Base-by-base conservation (phyloP, 1,140 invertebrate genomes). In the Trypoxylus dichotomus region DNA sequence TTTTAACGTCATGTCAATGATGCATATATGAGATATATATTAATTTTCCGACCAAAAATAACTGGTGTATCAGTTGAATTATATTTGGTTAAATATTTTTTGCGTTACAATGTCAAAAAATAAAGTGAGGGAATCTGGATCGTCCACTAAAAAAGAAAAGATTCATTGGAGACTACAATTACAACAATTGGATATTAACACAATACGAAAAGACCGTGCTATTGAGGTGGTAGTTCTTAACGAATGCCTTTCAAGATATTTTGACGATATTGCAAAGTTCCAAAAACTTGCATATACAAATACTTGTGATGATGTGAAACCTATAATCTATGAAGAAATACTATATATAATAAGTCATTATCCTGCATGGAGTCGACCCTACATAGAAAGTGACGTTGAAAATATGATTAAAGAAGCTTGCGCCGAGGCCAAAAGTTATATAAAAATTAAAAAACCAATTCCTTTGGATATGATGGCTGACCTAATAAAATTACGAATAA, bases 321-420 rank as follows among this genome's bases (percentile, higher is more conserved):
- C 41, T 15, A 54, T 75, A 24, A 75, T 75, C 19, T 75, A 25
- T 27, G 74, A 75, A 75, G 74, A 75, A 54, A 29, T 75, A 15
- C n/a, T 47, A 10, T 75, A 75, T 42, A 75, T 75, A 25, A 29
- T 75, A 47, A 75, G n/a, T 15, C 74, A 75, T 58, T 75, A 75
- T 54, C 74, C 74, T 10, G 74, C 42, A 3, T 75, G 74, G 74
- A 54, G 21, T 27, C 19, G 74, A 75, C 74, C 74, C 8, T 75
- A 75, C 25, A 24, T 75, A 8, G 13, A n/a, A 3, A 0, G 3
- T 5, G 41, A 75, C 15, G 5, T 75, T n/a, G 74, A 75, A 24
- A 27, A 29, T 7, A 42, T 27, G 25, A 24, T 75, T 27, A 43
- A 27, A 47, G 41, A 75, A 15, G 43, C 74, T 7, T 75, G 41